Evolutionary conservation across 2,797 vertebrate genomes (phyloP).

Genomic region (Psittacula echo): DNA sequence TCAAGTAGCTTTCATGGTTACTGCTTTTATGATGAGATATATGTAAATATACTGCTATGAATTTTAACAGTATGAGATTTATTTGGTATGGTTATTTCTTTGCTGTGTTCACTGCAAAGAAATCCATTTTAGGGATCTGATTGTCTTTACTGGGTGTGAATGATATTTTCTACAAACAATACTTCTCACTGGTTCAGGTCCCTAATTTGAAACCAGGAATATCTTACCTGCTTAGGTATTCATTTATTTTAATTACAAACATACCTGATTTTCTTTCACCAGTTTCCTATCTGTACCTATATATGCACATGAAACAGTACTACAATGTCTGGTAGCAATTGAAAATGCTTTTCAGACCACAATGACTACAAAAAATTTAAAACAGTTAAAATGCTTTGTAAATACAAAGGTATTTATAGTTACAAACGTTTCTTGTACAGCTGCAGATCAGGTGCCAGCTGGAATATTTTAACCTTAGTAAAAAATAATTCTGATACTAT

Average conservation of each 20-base stretch:
- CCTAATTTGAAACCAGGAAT: background rate
- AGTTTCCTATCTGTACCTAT: background rate
- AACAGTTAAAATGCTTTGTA: background rate
- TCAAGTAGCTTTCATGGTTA: constrained; percentile 21
- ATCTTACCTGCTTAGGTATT: background rate
- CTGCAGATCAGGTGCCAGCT: background rate
- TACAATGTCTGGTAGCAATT: background rate
- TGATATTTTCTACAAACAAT: background rate
- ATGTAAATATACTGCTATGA: background rate
- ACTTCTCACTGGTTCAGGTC: background rate
- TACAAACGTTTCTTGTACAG: background rate
- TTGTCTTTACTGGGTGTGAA: background rate
- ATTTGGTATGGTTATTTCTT: background rate
- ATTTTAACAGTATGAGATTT: background rate
- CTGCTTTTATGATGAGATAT: background rate
- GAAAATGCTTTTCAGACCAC: background rate
- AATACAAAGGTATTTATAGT: background rate
- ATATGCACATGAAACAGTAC: background rate
- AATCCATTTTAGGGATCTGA: background rate
- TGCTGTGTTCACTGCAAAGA: background rate
- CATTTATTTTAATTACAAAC: background rate
- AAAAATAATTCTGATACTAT: background rate
- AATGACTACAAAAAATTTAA: background rate
- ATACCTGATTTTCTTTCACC: background rate
- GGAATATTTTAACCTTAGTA: background rate